Evolutionary conservation across 2,888 invertebrate species (phyloP).

Genomic region (Cataglyphis albicans): DNA sequence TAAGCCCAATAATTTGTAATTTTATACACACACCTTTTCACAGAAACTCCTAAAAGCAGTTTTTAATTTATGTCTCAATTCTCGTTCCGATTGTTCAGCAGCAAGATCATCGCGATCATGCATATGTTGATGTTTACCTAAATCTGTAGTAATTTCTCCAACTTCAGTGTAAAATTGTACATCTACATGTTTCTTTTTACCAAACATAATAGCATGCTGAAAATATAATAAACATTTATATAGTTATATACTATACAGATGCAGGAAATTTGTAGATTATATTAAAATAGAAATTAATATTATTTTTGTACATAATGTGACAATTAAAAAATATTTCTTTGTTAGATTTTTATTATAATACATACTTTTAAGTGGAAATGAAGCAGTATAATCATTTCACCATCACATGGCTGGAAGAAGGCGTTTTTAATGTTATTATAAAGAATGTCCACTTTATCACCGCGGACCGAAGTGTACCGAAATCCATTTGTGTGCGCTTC

Average conservation of each 20-base stretch:
- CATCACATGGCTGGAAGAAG: conserved; percentile 99
- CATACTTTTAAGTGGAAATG: conserved; percentile 97
- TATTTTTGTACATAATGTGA: neutral
- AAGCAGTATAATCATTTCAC: conserved; percentile 99
- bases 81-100: conserved; percentile 99
- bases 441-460: conserved; percentile 99
- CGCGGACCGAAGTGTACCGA: conserved; percentile 99
- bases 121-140: conserved; percentile 99
- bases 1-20: neutral
- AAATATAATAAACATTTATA: conserved; percentile 43
- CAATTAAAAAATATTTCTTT: neutral
- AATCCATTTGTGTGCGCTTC: conserved; percentile 99
- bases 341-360: neutral
- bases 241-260: neutral
- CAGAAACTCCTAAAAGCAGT: conserved; percentile 99
- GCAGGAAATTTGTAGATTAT: neutral
- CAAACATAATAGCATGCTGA: conserved; percentile 99
- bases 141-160: conserved; percentile 99
- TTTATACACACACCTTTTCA: conserved; percentile 90
- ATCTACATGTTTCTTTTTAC: conserved; percentile 99
- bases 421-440: conserved; percentile 99
- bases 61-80: conserved; percentile 97
- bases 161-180: conserved; percentile 99
- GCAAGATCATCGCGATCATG: conserved; percentile 99
- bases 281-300: conserved; percentile 7